Percentiles rank a stretch among this genome's conserved stretches.
phyloP scores from a whole-genome alignment of 2,113 vertebrate genomes.

The Thinocorus orbignyianus region DNA sequence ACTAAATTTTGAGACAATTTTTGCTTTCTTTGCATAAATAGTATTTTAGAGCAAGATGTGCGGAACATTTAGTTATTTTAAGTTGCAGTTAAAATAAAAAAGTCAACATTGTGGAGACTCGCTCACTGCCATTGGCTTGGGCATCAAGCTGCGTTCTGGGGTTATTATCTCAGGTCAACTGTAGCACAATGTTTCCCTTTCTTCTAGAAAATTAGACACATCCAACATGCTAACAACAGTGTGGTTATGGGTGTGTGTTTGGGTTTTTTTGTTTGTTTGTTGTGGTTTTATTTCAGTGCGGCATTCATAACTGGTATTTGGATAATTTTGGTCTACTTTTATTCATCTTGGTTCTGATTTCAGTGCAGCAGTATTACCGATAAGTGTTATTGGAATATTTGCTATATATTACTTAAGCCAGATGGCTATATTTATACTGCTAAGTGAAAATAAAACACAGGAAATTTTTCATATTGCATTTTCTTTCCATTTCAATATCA shows the following conservation, averaged over 20 bases:
- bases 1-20: background rate
- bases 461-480: background rate
- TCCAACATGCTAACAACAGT: background rate
- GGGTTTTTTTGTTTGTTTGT: background rate
- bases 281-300: background rate
- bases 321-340: background rate
- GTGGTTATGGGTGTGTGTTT: background rate
- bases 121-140: background rate
- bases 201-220: background rate
- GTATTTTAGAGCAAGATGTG: background rate
- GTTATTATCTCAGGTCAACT: background rate
- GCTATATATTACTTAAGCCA: background rate
- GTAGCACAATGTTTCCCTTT: background rate
- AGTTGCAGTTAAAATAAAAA: background rate
- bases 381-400: background rate
- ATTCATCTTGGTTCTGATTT: background rate
- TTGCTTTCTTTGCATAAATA: background rate
- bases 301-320: background rate
- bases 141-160: background rate
- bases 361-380: background rate
- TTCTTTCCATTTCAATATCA: background rate
- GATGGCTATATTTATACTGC: background rate
- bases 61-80: background rate
- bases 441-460: background rate
- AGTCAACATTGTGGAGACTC: background rate